Evolutionary conservation across 2,797 vertebrate genomes (phyloP), one percentile per base, ranked within the genome.

Genomic region (Valencia hispanica): DNA sequence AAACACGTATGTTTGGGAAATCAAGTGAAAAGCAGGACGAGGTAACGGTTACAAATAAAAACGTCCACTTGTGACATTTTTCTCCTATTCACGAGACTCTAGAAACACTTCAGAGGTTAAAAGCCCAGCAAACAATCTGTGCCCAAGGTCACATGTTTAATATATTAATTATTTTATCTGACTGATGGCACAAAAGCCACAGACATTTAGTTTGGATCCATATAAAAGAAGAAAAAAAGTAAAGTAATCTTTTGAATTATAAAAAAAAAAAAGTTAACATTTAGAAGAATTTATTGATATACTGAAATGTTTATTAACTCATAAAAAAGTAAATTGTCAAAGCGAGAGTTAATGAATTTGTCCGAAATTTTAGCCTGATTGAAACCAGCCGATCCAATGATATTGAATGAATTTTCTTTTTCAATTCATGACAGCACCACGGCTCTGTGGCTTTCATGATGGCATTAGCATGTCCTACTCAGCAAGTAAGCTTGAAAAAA

Each of bases 11-110:
- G 50, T 53, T 27, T 51, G 14, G 72, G 71, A 72, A 36, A 41
- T 41, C 72, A 78, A 1, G 30, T 45, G 79, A 82, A 80, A 48
- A 75, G 4, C 32, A 71, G 34, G 11, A 34, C 43, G 70, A 61
- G n/a, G 68, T 63, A 51, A 63, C 71, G 34, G 20, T 36, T 41
- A 4, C 66, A 61, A 27, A n/a, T 57, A 32, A 70, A 47, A 25
- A 5, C 27, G 22, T 30, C 36, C n/a, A 30, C 27, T 55, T 30
- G 30, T 41, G 41, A 12, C 36, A 22, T n/a, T 66, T 66, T 41
- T n/a, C 39, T 66, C 22, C 63, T n/a, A 43, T 41, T n/a, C 2
- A 8, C n/a, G 12, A 66, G 20, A 11, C 34, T 12, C 18, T 22
- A 39, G 61, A 41, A 65, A 39, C 32, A 22, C 59, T 11, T 70